phyloP scores from a whole-genome alignment of 2,113 vertebrate genomes.

The Siniperca knerii region DNA sequence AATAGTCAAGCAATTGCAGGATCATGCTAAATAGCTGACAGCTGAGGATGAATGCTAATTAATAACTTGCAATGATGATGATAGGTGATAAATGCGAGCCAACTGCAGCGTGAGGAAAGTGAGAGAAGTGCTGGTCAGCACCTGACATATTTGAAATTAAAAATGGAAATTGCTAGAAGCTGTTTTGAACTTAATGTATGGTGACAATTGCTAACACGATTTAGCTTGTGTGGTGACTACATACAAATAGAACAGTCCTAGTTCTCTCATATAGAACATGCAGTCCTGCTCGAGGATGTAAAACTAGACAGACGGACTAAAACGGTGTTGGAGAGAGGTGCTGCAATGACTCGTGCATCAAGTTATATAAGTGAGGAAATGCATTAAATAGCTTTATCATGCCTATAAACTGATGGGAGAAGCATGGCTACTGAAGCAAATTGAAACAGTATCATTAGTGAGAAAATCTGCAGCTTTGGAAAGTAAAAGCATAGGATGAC shows the following conservation, averaged over 20 bases:
- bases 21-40: slow-evolving; percentile 55
- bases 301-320: slow-evolving; percentile 4
- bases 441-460: neutral
- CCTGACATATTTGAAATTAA: slow-evolving; percentile 44
- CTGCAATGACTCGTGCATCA: slow-evolving; percentile 32
- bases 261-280: slow-evolving; percentile 12
- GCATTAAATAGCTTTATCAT: slow-evolving; percentile 25
- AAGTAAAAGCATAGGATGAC: slow-evolving; percentile 5
- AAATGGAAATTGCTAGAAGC: slow-evolving; percentile 29
- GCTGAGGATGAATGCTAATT: slow-evolving; percentile 56
- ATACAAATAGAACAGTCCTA: neutral
- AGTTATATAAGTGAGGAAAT: slow-evolving; percentile 21
- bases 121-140: slow-evolving; percentile 35
- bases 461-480: slow-evolving; percentile 17
- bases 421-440: neutral
- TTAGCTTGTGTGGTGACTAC: slow-evolving; percentile 14
- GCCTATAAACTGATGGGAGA: neutral
- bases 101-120: slow-evolving; percentile 17
- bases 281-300: slow-evolving; percentile 5
- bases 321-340: slow-evolving; percentile 8
- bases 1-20: slow-evolving; percentile 57
- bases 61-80: slow-evolving; percentile 40
- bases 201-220: slow-evolving; percentile 33
- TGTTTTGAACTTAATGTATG: slow-evolving; percentile 7
- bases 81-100: slow-evolving; percentile 31